Percentiles rank a stretch among this genome's conserved stretches.
Evolutionary conservation across 2,888 invertebrate genomes (phyloP).

Genomic region (Pegoplata infirma): DNA sequence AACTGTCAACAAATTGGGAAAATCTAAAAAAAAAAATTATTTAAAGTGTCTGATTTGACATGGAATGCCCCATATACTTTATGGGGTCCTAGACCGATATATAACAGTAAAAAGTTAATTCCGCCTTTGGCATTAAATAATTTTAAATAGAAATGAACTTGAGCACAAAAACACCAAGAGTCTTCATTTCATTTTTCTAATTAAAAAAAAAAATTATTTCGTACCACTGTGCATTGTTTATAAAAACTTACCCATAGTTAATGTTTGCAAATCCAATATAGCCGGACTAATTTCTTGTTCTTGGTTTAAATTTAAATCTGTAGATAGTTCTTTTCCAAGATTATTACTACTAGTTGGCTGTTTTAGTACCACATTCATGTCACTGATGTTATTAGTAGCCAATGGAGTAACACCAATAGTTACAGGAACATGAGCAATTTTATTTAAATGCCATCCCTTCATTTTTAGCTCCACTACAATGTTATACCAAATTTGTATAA

Average conservation of each 20-base stretch:
- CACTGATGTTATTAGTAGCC: slow-evolving; percentile 16
- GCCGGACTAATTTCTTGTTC: neutral
- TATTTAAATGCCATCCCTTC: slow-evolving; percentile 68
- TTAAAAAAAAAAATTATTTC: too few species aligned
- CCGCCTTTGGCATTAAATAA: too few species aligned
- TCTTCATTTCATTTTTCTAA: too few species aligned
- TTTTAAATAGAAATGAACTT: too few species aligned
- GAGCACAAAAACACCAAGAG: too few species aligned
- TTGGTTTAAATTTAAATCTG: neutral
- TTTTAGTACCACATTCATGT: slow-evolving; percentile 31
- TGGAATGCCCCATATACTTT: too few species aligned
- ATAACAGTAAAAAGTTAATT: too few species aligned
- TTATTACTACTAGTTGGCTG: slow-evolving; percentile 31
- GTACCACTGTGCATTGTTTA: too few species aligned
- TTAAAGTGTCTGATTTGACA: too few species aligned
- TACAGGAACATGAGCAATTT: slow-evolving; percentile 72
- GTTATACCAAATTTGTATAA: slow-evolving; percentile 74
- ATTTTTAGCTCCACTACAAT: slow-evolving; percentile 70
- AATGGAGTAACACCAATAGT: slow-evolving; percentile 75
- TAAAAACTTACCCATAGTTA: slow-evolving; percentile 53
- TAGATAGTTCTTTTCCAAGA: neutral
- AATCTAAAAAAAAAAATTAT: too few species aligned
- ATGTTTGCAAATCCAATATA: slow-evolving; percentile 22
- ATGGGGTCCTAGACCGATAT: too few species aligned
- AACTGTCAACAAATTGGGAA: too few species aligned